Evolutionary conservation across 2,797 vertebrate genomes (phyloP).

Genomic region (Falco columbarius): DNA sequence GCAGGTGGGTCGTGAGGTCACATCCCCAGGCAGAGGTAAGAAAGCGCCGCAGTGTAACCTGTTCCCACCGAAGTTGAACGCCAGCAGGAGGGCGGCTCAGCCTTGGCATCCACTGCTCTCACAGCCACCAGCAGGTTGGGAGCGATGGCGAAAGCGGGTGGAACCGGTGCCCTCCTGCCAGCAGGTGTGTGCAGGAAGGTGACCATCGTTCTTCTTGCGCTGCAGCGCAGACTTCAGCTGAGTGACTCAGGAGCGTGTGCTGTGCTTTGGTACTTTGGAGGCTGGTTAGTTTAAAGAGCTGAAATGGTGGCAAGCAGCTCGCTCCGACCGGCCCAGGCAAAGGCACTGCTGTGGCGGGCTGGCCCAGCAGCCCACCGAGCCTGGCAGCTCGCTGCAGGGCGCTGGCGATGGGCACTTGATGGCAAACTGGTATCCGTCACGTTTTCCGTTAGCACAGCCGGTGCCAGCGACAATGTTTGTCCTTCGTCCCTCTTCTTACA

Average conservation of each 20-base stretch:
- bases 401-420: background rate
- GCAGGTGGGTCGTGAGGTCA: background rate
- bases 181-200: fast-evolving
- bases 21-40: background rate
- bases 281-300: background rate
- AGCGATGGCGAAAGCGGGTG: background rate
- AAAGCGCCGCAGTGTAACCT: background rate
- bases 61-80: background rate
- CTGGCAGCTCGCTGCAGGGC: background rate
- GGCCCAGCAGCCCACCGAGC: fast-evolving
- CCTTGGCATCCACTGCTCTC: fast-evolving
- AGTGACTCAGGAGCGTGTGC: background rate
- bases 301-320: background rate
- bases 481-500: background rate
- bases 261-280: background rate
- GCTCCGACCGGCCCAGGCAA: fast-evolving
- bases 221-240: background rate
- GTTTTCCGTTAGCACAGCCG: background rate
- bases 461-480: background rate
- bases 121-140: background rate
- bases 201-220: background rate
- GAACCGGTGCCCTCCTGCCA: background rate
- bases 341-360: fast-evolving
- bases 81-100: background rate
- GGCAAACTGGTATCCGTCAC: background rate